These are phyloP conservation scores for Dascyllus trimaculatus DNA, from an alignment of 2,113 vertebrate genomes.

Conservation along the genomic window DNA sequence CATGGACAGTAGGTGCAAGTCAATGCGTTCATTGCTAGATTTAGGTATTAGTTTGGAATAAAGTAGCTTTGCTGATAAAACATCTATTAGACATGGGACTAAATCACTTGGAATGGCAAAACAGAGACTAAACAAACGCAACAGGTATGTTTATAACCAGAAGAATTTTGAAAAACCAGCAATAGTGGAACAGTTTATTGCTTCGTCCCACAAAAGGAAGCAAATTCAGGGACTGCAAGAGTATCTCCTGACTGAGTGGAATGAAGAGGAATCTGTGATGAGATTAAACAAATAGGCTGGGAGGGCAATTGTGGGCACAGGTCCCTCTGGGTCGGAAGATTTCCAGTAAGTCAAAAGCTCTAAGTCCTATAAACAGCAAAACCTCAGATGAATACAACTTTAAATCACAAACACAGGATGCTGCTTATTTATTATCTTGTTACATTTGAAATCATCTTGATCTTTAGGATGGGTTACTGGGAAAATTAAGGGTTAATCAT, in stretches of 20 bases:
- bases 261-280: slow-evolving; percentile 51
- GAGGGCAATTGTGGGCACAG: slow-evolving; percentile 51
- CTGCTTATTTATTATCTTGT: not conserved
- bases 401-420: not conserved
- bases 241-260: slow-evolving; percentile 58
- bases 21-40: not conserved
- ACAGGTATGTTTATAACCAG: not conserved
- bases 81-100: not conserved
- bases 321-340: slow-evolving; percentile 37
- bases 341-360: slow-evolving; percentile 28
- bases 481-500: too few relatives aligned
- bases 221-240: slow-evolving; percentile 40
- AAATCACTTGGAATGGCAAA: not conserved
- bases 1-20: not conserved
- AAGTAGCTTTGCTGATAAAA: not conserved
- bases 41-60: too few relatives aligned
- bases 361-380: not conserved
- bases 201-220: slow-evolving; percentile 24
- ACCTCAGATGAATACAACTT: slow-evolving; percentile 1
- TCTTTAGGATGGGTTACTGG: too few relatives aligned
- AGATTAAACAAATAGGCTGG: slow-evolving; percentile 66
- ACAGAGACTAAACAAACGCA: not conserved
- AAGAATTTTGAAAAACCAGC: not conserved
- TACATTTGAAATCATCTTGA: too few relatives aligned
- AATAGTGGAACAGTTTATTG: slow-evolving; percentile 27